Base-by-base conservation (phyloP, 2,797 vertebrate species). In the Tapirus indicus region DNA sequence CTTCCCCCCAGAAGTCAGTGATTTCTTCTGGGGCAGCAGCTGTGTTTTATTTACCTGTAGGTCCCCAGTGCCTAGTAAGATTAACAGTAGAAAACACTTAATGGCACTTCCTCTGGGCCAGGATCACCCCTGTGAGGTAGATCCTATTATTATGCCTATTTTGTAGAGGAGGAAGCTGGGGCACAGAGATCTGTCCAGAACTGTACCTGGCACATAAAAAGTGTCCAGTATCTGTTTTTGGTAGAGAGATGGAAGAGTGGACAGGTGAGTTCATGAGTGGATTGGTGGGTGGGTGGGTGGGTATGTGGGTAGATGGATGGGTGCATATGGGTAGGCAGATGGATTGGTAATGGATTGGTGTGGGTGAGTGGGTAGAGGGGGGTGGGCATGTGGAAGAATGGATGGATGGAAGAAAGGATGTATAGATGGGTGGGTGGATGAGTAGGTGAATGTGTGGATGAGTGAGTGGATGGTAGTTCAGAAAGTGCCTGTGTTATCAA, bases 31-130 rank as follows among this genome's bases (percentile, higher is more conserved):
- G 44, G 47, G 27, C 69, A 71, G 69, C n/a, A 84, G 44, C 64
- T 32, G 27, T 82, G 47, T 56, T 78, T 93, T 86, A 44, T 69
- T 92, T 80, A 92, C 71, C 66, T 68, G 69, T 56, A 27, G 17
- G n/a, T 75, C 49, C 66, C 79, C 41, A 69, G 27, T 74, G 41
- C 79, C 60, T 75, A 79, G 41, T 69, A 91, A 47, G 32, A 92
- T 71, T 74, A 93, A 84, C 32, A 77, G 27, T 35, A 92, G 74
- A 90, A 87, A 95, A 87, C 47, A 54, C 38, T 78, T 79, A 1
- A 29, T 20, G 62, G 85, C 38, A 54, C n/a, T 88, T 88, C 64
- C 14, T 88, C 38, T 90, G 82, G 64, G 74, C 23, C 47, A 47
- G 38, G 23, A 86, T 89, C 69, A 62, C 62, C 12, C 41, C 72